These are phyloP conservation scores for Enteromius paludinosus DNA, from an alignment of 2,797 vertebrate genomes.

Conservation along the genomic window DNA sequence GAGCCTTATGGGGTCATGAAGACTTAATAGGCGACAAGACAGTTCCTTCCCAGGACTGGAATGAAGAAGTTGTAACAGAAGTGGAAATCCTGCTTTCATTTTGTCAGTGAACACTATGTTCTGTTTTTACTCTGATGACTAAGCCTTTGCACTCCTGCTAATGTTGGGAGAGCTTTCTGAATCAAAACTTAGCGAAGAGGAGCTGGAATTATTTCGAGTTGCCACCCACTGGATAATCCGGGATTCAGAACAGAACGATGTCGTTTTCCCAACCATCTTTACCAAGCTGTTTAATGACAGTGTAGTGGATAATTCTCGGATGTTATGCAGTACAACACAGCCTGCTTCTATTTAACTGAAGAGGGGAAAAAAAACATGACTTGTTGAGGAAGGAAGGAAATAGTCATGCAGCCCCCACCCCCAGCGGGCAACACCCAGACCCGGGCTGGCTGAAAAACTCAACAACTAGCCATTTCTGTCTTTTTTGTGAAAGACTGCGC, in stretches of 20 bases:
- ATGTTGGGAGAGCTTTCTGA: neutral
- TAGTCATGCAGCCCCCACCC: constrained; percentile 63
- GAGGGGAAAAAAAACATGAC: neutral
- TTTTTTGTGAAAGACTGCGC: constrained; percentile 62
- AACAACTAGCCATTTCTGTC: constrained; percentile 39
- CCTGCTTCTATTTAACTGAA: constrained; percentile 11
- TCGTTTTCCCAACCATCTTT: neutral
- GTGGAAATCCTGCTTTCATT: constrained; percentile 13
- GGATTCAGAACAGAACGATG: neutral
- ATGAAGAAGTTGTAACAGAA: neutral
- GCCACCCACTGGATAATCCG: constrained; percentile 8
- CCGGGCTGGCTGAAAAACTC: constrained; percentile 56
- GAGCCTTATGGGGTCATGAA: neutral
- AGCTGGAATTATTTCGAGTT: constrained; percentile 14
- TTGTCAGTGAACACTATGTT: constrained; percentile 31
- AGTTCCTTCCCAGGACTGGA: neutral
- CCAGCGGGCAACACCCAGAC: constrained; percentile 66
- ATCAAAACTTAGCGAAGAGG: constrained; percentile 30
- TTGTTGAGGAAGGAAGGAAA: constrained; percentile 57
- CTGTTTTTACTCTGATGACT: constrained; percentile 27
- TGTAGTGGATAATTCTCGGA: constrained; percentile 35
- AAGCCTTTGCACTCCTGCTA: neutral
- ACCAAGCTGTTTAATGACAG: neutral
- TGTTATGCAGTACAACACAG: constrained; percentile 36
- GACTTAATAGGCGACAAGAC: neutral